Percentiles rank a stretch among this genome's conserved stretches.
Conservation (phyloP, 1,140 invertebrate genomes). For the Orussus abietinus region DNA sequence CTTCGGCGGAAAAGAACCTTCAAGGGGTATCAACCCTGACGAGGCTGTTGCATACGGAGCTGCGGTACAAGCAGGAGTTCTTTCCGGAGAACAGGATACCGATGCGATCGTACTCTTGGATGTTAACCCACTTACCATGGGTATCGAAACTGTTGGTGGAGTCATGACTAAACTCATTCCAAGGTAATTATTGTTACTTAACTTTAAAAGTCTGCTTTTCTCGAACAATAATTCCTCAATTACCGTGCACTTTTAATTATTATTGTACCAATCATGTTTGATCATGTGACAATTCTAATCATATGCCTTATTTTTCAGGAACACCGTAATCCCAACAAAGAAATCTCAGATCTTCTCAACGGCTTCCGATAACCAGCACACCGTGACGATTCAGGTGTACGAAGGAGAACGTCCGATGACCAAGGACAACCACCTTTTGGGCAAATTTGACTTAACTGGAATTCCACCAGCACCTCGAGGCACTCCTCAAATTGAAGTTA, state of each 20-base stretch:
- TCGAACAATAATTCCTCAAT: slow-evolving; percentile 10
- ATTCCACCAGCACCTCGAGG: slow-evolving; percentile 97
- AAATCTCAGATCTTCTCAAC: slow-evolving; percentile 99
- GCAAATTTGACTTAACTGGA: slow-evolving; percentile 97
- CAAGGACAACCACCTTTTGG: slow-evolving; percentile 96
- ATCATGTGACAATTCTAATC: slow-evolving; percentile 5
- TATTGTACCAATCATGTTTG: slow-evolving; percentile 7
- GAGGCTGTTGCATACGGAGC: slow-evolving; percentile 98
- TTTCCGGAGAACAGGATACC: slow-evolving; percentile 88
- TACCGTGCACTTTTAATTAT: background rate
- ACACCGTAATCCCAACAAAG: slow-evolving; percentile 99
- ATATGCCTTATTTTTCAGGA: slow-evolving; percentile 61
- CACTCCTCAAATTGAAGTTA: slow-evolving; percentile 98
- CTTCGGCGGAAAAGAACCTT: slow-evolving; percentile 97
- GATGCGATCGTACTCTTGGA: slow-evolving; percentile 96
- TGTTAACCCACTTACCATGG: slow-evolving; percentile 97
- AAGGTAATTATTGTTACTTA: slow-evolving; percentile 29
- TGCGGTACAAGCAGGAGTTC: slow-evolving; percentile 94
- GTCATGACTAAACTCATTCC: slow-evolving; percentile 99
- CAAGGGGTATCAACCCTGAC: slow-evolving; percentile 97
- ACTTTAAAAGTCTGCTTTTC: background rate
- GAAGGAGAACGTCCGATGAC: slow-evolving; percentile 99
- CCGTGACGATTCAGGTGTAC: slow-evolving; percentile 97
- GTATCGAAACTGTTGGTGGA: slow-evolving; percentile 99
- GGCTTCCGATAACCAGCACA: slow-evolving; percentile 97